A percentile compares a stretch with the other conserved stretches of the same genome.
Conservation (phyloP, 2,888 invertebrate species). For the Sinodicranocentrus sp. region DNA sequence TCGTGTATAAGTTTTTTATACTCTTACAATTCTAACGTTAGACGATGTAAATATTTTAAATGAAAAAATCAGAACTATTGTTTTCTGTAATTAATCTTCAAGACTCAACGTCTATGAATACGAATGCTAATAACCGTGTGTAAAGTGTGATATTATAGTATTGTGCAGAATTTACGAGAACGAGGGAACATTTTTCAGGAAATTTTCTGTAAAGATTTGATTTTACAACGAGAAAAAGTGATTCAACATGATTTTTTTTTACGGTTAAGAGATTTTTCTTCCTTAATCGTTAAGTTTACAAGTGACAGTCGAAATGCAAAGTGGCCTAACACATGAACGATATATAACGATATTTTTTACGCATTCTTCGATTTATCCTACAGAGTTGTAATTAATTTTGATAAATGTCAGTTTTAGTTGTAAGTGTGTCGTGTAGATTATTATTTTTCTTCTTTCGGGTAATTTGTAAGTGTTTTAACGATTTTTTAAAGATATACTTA, state of each 20-base stretch:
- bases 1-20: background rate
- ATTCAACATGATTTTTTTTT: slow-evolving; percentile 7
- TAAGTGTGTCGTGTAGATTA: background rate
- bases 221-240: background rate
- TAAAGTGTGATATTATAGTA: too few relatives aligned
- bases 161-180: too few relatives aligned
- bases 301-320: slow-evolving; percentile 10
- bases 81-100: too few relatives aligned
- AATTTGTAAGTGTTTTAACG: background rate
- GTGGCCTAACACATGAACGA: background rate
- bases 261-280: slow-evolving; percentile 5
- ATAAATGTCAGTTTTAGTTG: background rate
- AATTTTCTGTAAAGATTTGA: too few relatives aligned
- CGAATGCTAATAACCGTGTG: too few relatives aligned
- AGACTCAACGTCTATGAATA: too few relatives aligned
- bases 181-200: too few relatives aligned
- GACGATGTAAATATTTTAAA: too few relatives aligned
- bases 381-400: background rate
- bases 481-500: background rate
- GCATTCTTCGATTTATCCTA: background rate
- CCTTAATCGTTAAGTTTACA: background rate
- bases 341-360: background rate
- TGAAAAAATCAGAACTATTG: too few relatives aligned
- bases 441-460: background rate
- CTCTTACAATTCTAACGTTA: too few relatives aligned